Conservation (phyloP, 2,113 vertebrate species). For the Dromiciops gliroides region DNA sequence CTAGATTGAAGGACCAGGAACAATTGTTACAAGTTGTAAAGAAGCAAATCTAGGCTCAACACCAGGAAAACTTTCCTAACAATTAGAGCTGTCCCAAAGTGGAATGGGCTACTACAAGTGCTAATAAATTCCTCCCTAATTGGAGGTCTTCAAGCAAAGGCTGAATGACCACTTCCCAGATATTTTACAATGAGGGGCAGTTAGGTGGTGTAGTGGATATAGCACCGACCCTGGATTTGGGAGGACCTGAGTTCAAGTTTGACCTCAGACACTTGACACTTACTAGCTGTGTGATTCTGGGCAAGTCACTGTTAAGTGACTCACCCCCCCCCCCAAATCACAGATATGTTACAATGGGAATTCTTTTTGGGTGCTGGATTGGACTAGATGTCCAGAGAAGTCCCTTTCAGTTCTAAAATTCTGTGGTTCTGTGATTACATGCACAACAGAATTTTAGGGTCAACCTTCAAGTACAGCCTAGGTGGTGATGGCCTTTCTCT, state of each 20-base stretch:
- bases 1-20: background rate
- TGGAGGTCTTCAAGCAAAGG: background rate
- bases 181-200: background rate
- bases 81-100: background rate
- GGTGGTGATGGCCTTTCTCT: background rate
- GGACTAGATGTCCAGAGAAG: background rate
- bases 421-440: background rate
- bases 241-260: too few relatives aligned
- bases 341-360: background rate
- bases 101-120: background rate
- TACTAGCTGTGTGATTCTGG: too few relatives aligned
- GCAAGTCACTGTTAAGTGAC: too few relatives aligned
- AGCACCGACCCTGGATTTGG: too few relatives aligned
- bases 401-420: background rate
- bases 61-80: background rate
- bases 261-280: too few relatives aligned
- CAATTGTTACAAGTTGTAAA: background rate
- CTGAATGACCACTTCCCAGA: background rate
- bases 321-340: too few relatives aligned
- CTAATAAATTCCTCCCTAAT: background rate
- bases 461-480: background rate
- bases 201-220: too few relatives aligned
- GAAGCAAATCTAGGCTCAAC: background rate
- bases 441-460: background rate
- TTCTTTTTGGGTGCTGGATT: background rate